A percentile compares a stretch with the other conserved stretches of the same genome.
Conservation (phyloP, 2,113 vertebrate genomes). For the Ptilonorhynchus violaceus region DNA sequence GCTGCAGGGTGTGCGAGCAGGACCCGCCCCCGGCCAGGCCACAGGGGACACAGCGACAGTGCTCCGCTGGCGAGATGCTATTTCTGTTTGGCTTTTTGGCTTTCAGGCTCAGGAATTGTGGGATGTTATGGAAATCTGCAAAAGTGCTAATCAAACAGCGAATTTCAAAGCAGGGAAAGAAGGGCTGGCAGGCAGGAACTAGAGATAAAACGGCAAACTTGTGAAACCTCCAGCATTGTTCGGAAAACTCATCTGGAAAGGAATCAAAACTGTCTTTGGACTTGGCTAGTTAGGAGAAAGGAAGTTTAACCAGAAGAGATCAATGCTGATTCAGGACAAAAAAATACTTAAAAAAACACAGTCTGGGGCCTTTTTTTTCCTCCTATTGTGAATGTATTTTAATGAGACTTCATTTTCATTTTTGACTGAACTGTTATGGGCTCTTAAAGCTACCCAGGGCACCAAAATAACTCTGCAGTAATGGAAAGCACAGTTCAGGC, state of each 20-base stretch:
- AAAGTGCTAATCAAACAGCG: slow-evolving; percentile 44
- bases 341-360: slow-evolving; percentile 46
- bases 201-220: slow-evolving; percentile 56
- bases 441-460: slow-evolving; percentile 37
- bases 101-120: slow-evolving; percentile 8
- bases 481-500: slow-evolving; percentile 33
- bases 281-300: slow-evolving; percentile 23
- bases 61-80: fast-evolving
- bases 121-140: slow-evolving; percentile 31
- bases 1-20: fast-evolving
- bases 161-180: slow-evolving; percentile 44
- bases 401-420: slow-evolving; percentile 59
- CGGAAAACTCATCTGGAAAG: slow-evolving; percentile 53
- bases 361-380: slow-evolving; percentile 53
- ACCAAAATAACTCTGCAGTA: slow-evolving; percentile 9
- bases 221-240: slow-evolving; percentile 56
- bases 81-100: background rate
- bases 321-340: slow-evolving; percentile 62
- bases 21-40: background rate
- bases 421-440: slow-evolving; percentile 8
- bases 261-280: slow-evolving; percentile 45
- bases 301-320: slow-evolving; percentile 48
- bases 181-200: background rate
- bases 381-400: slow-evolving; percentile 57
- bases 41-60: background rate